phyloP scores from a whole-genome alignment of 2,888 invertebrate species.

The Cantharis rufa region DNA sequence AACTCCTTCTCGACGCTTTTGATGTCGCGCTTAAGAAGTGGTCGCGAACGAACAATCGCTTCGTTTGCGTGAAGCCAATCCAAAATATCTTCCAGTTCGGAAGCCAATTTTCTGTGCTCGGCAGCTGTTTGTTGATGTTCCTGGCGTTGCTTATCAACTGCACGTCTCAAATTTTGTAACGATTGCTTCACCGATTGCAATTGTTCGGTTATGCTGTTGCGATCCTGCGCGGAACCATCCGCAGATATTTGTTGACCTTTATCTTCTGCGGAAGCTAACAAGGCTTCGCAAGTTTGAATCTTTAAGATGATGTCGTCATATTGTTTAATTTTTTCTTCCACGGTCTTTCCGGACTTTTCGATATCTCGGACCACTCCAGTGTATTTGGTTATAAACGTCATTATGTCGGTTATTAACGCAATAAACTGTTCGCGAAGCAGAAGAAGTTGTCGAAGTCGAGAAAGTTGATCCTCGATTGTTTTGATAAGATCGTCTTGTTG shows the following conservation, averaged over 20 bases:
- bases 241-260: conserved; percentile 92
- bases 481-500: conserved; percentile 87
- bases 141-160: conserved; percentile 83
- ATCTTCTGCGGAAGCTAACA: conserved; percentile 83
- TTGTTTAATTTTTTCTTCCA: conserved; percentile 84
- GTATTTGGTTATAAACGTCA: conserved; percentile 84
- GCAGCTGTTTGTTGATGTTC: conserved; percentile 87
- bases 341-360: conserved; percentile 78
- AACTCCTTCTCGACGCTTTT: conserved; percentile 81
- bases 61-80: conserved; percentile 85
- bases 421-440: conserved; percentile 87
- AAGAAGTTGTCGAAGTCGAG: conserved; percentile 76
- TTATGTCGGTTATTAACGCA: conserved; percentile 83
- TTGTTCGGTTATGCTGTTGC: conserved; percentile 86
- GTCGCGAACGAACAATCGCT: conserved; percentile 79
- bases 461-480: conserved; percentile 84
- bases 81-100: conserved; percentile 80
- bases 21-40: conserved; percentile 76
- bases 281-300: conserved; percentile 89
- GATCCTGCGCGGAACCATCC: conserved; percentile 85
- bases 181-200: conserved; percentile 86
- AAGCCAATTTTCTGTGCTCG: conserved; percentile 82
- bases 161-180: conserved; percentile 74
- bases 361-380: conserved; percentile 84
- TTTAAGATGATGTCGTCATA: conserved; percentile 85